Evolutionary conservation across 2,113 vertebrate genomes (phyloP).

Genomic region (Melanerpes aurifrons): DNA sequence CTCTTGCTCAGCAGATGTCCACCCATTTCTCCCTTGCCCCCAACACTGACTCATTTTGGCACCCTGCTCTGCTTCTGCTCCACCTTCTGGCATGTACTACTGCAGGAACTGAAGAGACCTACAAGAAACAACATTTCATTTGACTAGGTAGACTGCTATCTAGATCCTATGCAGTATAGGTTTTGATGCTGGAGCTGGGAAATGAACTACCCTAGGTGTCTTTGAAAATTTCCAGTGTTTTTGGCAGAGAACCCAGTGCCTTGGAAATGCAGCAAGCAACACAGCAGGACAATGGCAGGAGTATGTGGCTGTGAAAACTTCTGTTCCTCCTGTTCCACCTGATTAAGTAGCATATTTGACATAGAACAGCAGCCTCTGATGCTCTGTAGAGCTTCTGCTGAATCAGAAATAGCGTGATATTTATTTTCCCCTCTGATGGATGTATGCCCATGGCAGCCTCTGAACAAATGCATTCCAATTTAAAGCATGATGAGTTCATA

Average conservation of each 20-base stretch:
- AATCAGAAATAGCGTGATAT: not conserved
- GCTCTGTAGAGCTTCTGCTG: not conserved
- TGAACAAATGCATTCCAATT: conserved; percentile 34
- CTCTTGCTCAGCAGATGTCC: not conserved
- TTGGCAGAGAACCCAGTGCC: not conserved
- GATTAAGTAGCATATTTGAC: not conserved
- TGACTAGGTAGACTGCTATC: not conserved
- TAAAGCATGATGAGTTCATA: conserved; percentile 25
- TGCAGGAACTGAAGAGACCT: not conserved
- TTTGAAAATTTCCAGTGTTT: not conserved
- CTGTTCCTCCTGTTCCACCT: not conserved
- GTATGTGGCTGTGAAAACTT: not conserved
- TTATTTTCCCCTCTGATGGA: conserved; percentile 20
- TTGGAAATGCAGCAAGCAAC: not conserved
- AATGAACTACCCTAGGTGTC: not conserved
- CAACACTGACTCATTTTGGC: not conserved
- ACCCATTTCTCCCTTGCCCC: not conserved
- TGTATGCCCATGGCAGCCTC: not conserved
- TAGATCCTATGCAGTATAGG: not conserved
- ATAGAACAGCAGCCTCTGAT: not conserved
- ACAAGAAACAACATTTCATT: not conserved
- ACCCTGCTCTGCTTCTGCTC: not conserved
- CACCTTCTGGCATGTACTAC: not conserved
- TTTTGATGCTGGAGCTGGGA: not conserved
- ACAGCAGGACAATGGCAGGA: not conserved